phyloP scores from a whole-genome alignment of 2,888 invertebrate species.

The Scrobipalpa costella region DNA sequence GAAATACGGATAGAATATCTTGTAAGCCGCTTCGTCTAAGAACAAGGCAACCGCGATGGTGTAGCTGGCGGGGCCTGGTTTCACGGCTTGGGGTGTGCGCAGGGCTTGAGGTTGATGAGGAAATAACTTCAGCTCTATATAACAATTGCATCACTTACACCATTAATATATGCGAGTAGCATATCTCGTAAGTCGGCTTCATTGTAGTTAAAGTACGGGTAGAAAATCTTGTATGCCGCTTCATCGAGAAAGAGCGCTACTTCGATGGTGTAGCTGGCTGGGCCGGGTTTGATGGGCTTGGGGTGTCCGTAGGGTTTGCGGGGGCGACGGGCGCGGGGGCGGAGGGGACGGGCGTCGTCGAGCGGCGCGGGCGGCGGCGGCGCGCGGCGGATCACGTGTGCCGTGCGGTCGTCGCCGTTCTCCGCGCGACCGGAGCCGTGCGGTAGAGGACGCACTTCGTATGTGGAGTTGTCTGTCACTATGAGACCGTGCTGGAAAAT shows the following conservation, averaged over 20 bases:
- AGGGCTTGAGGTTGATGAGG: too few species aligned
- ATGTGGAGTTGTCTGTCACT: slow-evolving; percentile 83
- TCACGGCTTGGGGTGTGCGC: slow-evolving; percentile 29
- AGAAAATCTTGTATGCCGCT: slow-evolving; percentile 86
- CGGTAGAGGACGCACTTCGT: slow-evolving; percentile 85
- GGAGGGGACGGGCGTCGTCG: slow-evolving; percentile 67
- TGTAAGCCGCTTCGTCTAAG: slow-evolving; percentile 87
- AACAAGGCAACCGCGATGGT: slow-evolving; percentile 88
- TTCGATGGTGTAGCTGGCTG: slow-evolving; percentile 82
- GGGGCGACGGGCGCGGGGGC: slow-evolving; percentile 55
- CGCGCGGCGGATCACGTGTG: slow-evolving; percentile 82
- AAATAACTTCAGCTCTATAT: too few species aligned
- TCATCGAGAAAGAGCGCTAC: slow-evolving; percentile 88
- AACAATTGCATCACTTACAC: slow-evolving; percentile 73
- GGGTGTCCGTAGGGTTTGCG: slow-evolving; percentile 42
- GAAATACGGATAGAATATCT: slow-evolving; percentile 85
- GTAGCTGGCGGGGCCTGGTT: slow-evolving; percentile 63
- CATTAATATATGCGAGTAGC: slow-evolving; percentile 89
- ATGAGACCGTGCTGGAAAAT: slow-evolving; percentile 84
- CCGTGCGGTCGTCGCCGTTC: slow-evolving; percentile 62
- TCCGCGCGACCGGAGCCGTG: slow-evolving; percentile 56
- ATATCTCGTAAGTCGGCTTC: slow-evolving; percentile 85
- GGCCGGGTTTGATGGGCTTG: slow-evolving; percentile 48
- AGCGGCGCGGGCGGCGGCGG: slow-evolving; percentile 64
- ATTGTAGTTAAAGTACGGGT: slow-evolving; percentile 84